Evolutionary conservation across 2,797 vertebrate species (phyloP), one percentile per base, ranked within the genome.

Genomic region (Enteromius paludinosus): DNA sequence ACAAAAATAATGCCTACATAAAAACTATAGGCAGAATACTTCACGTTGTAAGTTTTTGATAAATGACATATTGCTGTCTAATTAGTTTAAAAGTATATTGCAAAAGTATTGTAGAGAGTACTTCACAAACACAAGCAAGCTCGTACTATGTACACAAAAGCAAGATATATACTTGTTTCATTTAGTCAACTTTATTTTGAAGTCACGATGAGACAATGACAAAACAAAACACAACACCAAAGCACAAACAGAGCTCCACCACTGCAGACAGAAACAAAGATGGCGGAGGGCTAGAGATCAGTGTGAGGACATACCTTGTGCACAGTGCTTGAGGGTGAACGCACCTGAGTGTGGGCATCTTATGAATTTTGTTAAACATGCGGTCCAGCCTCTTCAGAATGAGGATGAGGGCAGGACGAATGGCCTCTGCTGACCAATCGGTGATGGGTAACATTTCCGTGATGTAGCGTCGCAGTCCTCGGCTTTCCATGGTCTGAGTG

Each of bases 301-400:
- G 76, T 87, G 84, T 71, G 79, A 71, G 69, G 91, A 95, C 94
- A 92, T 92, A 94, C 94, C 94, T 95, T 92, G 88, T 92, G 92
- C 93, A 93, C 84, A 95, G 89, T 90, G 93, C 92, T 91, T 95
- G 93, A 76, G 92, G 93, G 91, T 92, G 92, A 91, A 92, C 94
- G 97, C 94, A 99, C 98, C 98, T 99, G 95, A 99, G 89, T 90
- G 98, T 99, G 73, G 98, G 98, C 98, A 99, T 99, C 95, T 99
- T 99, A 95, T 99, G 98, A 90, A 99, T 99, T 94, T 99, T 99
- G 96, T 99, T 99, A 95, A 99, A 99, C 98, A 99, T 99, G 93
- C 98, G 97, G 92, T 99, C 98, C 92, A 99, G 87, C 91, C 98
- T 94, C 94, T 99, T 99, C 87, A 99, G 90, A 92, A 99, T 99